Evolutionary conservation across 2,113 vertebrate genomes (phyloP), one percentile per base, ranked within the genome.

Genomic region (Vidua macroura): DNA sequence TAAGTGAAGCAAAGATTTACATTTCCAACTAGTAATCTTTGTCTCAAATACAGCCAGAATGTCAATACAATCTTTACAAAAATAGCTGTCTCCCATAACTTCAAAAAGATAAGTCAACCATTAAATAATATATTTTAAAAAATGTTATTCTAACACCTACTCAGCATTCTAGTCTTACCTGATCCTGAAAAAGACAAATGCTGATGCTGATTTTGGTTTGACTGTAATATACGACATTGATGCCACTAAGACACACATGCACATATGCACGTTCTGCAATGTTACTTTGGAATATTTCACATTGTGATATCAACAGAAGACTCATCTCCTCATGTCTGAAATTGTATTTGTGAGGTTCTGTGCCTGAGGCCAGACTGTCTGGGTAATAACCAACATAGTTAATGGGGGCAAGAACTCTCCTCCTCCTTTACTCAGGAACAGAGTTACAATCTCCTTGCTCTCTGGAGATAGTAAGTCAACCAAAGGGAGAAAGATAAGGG

Each of bases 211-310:
- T 53, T 92, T 92, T 72, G 35, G 15, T 79, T 86, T 86, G 35
- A 27, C 43, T 60, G 6, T 69, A 92, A 18, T 13, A 5, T 17
- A 69, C 9, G 3, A 43, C 17, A 14, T 8, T 33, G 17, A 18
- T 78, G 31, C 19, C 25, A 59, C 48, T 86, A 66, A 63, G 44
- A 10, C 13, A 58, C 10, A 60, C 18, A 15, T 1, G 3, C 10
- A 62, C 8, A 52, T 15, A 7, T 1, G 1, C 0, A 1, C 0
- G 0, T 63, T 67, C 52, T 81, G 39, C 46, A 75, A 0, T 21
- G 41, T 31, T 72, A n/a, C 27, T 75, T 79, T 56, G 49, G 58
- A 84, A 52, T 48, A 86, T 78, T 86, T 82, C 68, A 10, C n/a
- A 51, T 22, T 62, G 19, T 13, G 23, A 14, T 55, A 35, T 59